These are phyloP conservation scores for Acridotheres tristis DNA, from an alignment of 2,797 vertebrate genomes.

Conservation along the genomic window DNA sequence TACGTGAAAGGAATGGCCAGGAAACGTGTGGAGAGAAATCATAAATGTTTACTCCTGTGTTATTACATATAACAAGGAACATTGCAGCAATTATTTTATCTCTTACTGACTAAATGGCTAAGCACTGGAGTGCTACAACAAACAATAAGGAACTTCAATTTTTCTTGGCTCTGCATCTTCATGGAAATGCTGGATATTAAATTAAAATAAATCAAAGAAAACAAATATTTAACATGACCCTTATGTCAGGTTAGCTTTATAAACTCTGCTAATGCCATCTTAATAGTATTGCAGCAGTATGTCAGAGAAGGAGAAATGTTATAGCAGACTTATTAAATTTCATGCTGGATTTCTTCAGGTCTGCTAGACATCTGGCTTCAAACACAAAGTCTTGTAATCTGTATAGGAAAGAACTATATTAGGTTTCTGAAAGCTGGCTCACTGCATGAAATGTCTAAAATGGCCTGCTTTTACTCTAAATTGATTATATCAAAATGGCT, in stretches of 20 bases:
- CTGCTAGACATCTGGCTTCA: conserved; percentile 40
- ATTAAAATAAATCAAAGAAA: conserved; percentile 1
- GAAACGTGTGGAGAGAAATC: accelerated
- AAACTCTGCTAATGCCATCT: conserved; percentile 15
- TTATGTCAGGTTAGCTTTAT: conserved; percentile 22
- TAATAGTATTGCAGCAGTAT: conserved; percentile 20
- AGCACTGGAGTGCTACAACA: neutral
- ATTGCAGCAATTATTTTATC: neutral
- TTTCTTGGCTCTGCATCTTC: neutral
- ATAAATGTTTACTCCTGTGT: neutral
- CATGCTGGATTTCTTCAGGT: conserved; percentile 47
- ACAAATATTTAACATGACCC: neutral
- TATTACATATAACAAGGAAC: neutral
- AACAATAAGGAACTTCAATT: neutral
- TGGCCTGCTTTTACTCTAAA: conserved; percentile 24
- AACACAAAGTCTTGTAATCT: neutral
- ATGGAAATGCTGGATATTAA: conserved; percentile 16
- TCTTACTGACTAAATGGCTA: neutral
- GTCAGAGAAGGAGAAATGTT: conserved; percentile 23
- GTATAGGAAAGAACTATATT: conserved; percentile 33
- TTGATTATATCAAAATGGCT: conserved; percentile 20
- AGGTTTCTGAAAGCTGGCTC: conserved; percentile 44
- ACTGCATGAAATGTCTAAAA: conserved; percentile 10
- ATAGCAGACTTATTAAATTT: conserved; percentile 47
- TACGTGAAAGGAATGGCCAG: neutral